Percentiles rank a stretch among this genome's conserved stretches.
These are phyloP conservation scores for Dicyrtomina minuta DNA, from an alignment of 2,888 invertebrate genomes.

Conservation along the genomic window DNA sequence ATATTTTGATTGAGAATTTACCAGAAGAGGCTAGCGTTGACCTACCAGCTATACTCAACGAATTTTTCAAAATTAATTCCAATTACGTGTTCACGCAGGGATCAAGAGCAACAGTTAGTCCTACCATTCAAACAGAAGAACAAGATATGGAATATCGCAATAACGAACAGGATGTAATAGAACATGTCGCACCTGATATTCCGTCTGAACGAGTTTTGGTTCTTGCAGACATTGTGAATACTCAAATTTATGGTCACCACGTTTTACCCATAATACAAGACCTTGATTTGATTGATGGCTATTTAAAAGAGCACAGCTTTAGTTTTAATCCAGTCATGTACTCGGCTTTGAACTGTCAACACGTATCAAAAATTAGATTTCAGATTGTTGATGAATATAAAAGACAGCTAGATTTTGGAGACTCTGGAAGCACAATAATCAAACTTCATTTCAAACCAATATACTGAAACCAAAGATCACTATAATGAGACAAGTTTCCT, in stretches of 20 bases:
- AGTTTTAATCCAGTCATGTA: background rate
- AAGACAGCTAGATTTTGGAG: background rate
- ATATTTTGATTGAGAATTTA: background rate
- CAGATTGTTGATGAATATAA: background rate
- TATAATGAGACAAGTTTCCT: background rate
- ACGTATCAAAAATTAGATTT: background rate
- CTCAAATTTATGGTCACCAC: background rate
- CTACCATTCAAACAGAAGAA: background rate
- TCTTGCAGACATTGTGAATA: background rate
- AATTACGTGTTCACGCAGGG: background rate
- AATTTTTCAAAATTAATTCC: background rate
- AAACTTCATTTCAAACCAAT: background rate
- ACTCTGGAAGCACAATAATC: background rate
- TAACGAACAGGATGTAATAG: background rate
- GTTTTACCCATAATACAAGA: background rate
- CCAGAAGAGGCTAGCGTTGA: background rate
- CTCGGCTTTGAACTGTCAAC: background rate
- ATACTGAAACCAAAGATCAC: too few relatives aligned
- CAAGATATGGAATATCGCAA: background rate
- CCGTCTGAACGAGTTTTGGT: background rate
- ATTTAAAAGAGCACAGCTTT: background rate
- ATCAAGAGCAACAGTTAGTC: too few relatives aligned
- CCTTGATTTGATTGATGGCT: background rate
- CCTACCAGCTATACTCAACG: background rate
- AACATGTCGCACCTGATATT: background rate